Evolutionary conservation across 2,113 vertebrate species (phyloP).

Genomic region (Pollachius pollachius): DNA sequence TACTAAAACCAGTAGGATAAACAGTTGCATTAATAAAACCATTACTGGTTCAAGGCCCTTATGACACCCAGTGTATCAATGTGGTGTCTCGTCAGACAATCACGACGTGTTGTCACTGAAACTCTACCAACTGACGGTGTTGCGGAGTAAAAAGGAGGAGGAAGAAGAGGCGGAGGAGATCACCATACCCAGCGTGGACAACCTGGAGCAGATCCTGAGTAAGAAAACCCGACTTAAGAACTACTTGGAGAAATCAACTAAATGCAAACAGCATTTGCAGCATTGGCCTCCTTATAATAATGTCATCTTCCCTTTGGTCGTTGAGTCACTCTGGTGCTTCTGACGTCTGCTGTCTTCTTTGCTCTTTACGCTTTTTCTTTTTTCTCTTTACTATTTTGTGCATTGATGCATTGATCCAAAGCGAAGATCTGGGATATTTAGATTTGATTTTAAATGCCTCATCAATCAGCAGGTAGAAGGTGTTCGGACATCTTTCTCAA

Average conservation of each 20-base stretch:
- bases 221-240: background rate
- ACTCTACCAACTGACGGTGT: conserved; percentile 89
- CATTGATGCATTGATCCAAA: too few species aligned
- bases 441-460: too few species aligned
- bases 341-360: background rate
- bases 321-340: background rate
- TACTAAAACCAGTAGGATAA: too few species aligned
- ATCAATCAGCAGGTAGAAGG: too few species aligned
- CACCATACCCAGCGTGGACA: conserved; percentile 88
- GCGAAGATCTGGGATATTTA: too few species aligned
- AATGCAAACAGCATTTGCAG: background rate
- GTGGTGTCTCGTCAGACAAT: conserved; percentile 78
- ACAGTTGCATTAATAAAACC: too few species aligned
- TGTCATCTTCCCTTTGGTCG: background rate
- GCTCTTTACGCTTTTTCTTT: too few species aligned
- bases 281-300: background rate
- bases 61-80: too few species aligned
- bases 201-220: conserved; percentile 82
- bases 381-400: background rate
- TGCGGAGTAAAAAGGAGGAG: conserved; percentile 80
- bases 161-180: conserved; percentile 80
- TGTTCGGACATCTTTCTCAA: too few species aligned
- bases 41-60: too few species aligned
- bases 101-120: conserved; percentile 94
- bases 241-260: background rate